A percentile compares a stretch with the other conserved stretches of the same genome.
Evolutionary conservation across 1,140 invertebrate genomes (phyloP).

Genomic region (Brachionus sp.): DNA sequence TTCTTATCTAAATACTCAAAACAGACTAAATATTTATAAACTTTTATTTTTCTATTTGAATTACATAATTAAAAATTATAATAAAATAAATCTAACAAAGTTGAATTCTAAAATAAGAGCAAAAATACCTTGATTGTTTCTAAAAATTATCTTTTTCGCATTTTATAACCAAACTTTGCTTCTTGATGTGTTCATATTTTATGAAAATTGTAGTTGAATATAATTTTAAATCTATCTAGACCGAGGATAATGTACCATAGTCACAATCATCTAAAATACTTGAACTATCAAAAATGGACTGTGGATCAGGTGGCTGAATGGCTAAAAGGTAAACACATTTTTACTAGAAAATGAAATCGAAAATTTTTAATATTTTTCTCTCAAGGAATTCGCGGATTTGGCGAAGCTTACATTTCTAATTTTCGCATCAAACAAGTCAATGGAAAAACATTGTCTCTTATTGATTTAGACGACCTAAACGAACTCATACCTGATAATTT

Average conservation of each 20-base stretch:
- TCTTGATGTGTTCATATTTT: conserved; percentile 14
- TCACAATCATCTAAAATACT: neutral
- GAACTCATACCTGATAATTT: neutral
- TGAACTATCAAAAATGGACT: neutral
- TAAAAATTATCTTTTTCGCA: neutral
- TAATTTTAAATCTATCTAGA: neutral
- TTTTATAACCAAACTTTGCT: neutral
- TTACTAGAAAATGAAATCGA: neutral
- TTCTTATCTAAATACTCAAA: neutral
- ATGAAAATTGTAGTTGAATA: neutral
- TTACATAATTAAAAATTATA: conserved; percentile 13
- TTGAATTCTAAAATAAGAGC: neutral
- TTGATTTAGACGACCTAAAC: neutral
- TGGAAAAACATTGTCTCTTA: neutral
- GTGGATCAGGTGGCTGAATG: conserved; percentile 20
- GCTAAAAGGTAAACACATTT: neutral
- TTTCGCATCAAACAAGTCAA: neutral
- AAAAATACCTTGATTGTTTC: neutral
- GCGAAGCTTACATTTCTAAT: neutral
- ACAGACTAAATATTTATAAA: neutral
- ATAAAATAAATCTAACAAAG: neutral
- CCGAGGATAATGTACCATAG: neutral
- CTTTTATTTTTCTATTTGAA: neutral
- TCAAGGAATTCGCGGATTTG: neutral
- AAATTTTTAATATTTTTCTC: neutral